A percentile compares a stretch with the other conserved stretches of the same genome.
Conservation (phyloP, 2,888 invertebrate species). For the Lasioglossum pauxillum region DNA sequence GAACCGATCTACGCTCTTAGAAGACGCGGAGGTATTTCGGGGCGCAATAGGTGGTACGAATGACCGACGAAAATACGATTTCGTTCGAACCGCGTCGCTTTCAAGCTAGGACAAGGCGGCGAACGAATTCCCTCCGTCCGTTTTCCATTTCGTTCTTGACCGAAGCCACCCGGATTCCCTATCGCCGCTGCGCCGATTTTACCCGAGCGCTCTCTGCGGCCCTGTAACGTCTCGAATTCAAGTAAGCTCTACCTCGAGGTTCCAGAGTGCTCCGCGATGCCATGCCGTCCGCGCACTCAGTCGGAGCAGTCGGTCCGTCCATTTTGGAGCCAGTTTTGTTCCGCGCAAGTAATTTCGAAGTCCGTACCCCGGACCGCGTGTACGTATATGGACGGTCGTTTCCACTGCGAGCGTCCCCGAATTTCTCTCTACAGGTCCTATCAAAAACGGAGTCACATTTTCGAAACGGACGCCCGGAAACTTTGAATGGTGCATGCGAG, state of each 20-base stretch:
- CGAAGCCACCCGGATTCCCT: constrained; percentile 12
- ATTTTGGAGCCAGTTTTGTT: constrained; percentile 65
- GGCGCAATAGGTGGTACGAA: constrained; percentile 63
- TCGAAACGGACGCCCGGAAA: background rate
- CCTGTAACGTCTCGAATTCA: constrained; percentile 59
- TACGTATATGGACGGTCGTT: background rate
- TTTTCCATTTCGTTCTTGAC: constrained; percentile 50
- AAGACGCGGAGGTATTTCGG: constrained; percentile 57
- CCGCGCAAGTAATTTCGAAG: constrained; percentile 68
- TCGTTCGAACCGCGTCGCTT: constrained; percentile 63
- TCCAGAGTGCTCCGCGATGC: background rate
- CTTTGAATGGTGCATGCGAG: background rate
- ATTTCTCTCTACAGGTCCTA: background rate
- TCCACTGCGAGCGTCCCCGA: background rate
- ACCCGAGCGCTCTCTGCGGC: constrained; percentile 10
- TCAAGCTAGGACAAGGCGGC: constrained; percentile 44
- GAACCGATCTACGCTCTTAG: constrained; percentile 66
- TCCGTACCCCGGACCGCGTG: constrained; percentile 4
- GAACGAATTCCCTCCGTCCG: constrained; percentile 52
- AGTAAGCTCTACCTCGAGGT: constrained; percentile 19
- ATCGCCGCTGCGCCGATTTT: constrained; percentile 16
- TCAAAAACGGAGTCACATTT: background rate
- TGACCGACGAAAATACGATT: constrained; percentile 69
- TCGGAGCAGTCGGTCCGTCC: constrained; percentile 50
- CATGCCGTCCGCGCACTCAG: background rate